A percentile compares a stretch with the other conserved stretches of the same genome.
phyloP scores from a whole-genome alignment of 2,888 invertebrate genomes.

The Neoascia interrupta region DNA sequence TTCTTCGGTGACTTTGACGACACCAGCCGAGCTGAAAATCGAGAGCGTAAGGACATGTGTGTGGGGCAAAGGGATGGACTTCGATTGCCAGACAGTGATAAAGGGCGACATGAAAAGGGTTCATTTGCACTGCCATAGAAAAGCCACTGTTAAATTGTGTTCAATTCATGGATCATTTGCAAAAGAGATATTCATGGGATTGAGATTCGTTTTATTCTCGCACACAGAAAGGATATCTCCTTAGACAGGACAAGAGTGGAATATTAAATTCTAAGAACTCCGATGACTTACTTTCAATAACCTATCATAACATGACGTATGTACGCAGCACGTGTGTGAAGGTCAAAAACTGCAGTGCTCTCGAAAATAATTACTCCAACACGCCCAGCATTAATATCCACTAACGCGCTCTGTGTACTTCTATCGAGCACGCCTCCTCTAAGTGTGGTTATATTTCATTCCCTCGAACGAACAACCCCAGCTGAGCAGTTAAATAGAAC shows the following conservation, averaged over 20 bases:
- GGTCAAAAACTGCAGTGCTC: conserved; percentile 30
- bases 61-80: conserved; percentile 8
- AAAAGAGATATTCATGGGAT: not conserved
- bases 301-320: no score
- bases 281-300: no score
- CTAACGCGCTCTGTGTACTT: conserved; percentile 6
- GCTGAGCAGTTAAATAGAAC: conserved; percentile 29
- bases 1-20: conserved; percentile 32
- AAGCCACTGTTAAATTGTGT: conserved; percentile 62
- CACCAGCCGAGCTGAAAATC: not conserved
- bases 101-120: conserved; percentile 63
- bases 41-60: not conserved
- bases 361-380: conserved; percentile 13
- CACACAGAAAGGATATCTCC: no score
- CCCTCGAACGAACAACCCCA: conserved; percentile 21
- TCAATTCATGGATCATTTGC: conserved; percentile 62
- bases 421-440: conserved; percentile 23
- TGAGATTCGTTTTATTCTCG: no score
- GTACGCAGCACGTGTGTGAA: no score
- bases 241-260: no score
- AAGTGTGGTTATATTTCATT: conserved; percentile 49
- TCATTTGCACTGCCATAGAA: conserved; percentile 54
- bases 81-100: conserved; percentile 61
- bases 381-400: conserved; percentile 40
- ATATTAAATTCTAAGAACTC: no score